These are phyloP conservation scores for Hylaeus volcanicus DNA, from an alignment of 1,140 invertebrate genomes.

Conservation along the genomic window DNA sequence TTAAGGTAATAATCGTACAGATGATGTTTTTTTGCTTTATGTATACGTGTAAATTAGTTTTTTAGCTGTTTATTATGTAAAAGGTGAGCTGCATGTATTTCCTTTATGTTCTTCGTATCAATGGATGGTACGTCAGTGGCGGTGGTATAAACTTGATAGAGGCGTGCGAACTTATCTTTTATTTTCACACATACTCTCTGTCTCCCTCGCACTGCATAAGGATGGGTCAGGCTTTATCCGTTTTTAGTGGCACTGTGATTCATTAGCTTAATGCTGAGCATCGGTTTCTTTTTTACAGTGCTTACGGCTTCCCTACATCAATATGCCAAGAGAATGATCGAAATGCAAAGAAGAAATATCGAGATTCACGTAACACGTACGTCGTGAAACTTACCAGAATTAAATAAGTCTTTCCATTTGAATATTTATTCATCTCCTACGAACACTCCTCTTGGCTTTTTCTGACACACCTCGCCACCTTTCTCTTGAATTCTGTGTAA, in stretches of 20 bases:
- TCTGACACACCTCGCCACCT: slow-evolving; percentile 97
- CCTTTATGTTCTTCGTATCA: slow-evolving; percentile 69
- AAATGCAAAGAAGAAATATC: background rate
- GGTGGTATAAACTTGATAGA: slow-evolving; percentile 73
- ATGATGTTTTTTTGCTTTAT: slow-evolving; percentile 77
- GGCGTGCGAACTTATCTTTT: slow-evolving; percentile 70
- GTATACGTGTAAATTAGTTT: slow-evolving; percentile 78
- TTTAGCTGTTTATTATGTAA: slow-evolving; percentile 78
- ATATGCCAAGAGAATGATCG: background rate
- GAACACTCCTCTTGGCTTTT: slow-evolving; percentile 98
- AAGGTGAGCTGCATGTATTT: slow-evolving; percentile 77
- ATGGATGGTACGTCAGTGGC: slow-evolving; percentile 75
- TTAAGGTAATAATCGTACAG: slow-evolving; percentile 79
- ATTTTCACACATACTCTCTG: slow-evolving; percentile 58
- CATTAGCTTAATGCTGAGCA: slow-evolving; percentile 76
- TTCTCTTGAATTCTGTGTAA: slow-evolving; percentile 97
- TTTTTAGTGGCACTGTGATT: slow-evolving; percentile 77
- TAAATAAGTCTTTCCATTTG: slow-evolving; percentile 81
- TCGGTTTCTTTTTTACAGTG: slow-evolving; percentile 77
- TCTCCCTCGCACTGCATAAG: slow-evolving; percentile 70
- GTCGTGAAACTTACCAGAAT: slow-evolving; percentile 73
- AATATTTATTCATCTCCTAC: slow-evolving; percentile 82
- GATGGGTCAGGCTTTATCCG: slow-evolving; percentile 77
- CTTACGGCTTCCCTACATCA: slow-evolving; percentile 76
- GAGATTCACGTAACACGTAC: background rate